These are phyloP conservation scores for Drosophila orosa DNA, from an alignment of 1,140 invertebrate species.

Conservation along the genomic window DNA sequence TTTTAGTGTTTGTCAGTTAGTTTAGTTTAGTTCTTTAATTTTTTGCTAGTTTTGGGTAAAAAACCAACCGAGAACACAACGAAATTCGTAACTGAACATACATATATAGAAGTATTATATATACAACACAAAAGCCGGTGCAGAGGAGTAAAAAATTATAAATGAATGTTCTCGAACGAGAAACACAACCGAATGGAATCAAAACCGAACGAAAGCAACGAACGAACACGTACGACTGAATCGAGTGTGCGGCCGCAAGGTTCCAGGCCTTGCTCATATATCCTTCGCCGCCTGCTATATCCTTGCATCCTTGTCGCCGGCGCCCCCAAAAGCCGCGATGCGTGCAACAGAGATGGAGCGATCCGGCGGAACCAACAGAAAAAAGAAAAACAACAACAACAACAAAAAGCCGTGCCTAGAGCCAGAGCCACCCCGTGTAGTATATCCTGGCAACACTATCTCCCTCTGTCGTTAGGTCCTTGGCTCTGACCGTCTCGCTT, in stretches of 20 bases:
- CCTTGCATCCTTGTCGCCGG: slow-evolving; percentile 50
- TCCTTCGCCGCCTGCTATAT: slow-evolving; percentile 20
- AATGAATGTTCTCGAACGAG: slow-evolving; percentile 84
- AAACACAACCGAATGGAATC: slow-evolving; percentile 83
- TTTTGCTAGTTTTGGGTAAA: slow-evolving; percentile 59
- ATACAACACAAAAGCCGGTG: slow-evolving; percentile 82
- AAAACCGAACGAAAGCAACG: slow-evolving; percentile 84
- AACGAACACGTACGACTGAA: slow-evolving; percentile 84
- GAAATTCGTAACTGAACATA: slow-evolving; percentile 80
- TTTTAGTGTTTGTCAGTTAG: slow-evolving; percentile 29
- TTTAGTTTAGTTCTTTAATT: slow-evolving; percentile 19
- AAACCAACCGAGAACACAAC: slow-evolving; percentile 82
- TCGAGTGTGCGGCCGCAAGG: slow-evolving; percentile 14
- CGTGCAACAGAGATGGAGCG: slow-evolving; percentile 23
- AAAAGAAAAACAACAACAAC: slow-evolving; percentile 3
- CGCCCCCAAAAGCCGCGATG: slow-evolving; percentile 17
- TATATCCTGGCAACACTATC: slow-evolving; percentile 14
- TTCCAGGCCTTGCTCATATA: slow-evolving; percentile 40
- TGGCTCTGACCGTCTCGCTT: background rate
- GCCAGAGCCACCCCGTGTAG: slow-evolving; percentile 27
- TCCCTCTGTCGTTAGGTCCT: background rate
- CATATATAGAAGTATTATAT: slow-evolving; percentile 53
- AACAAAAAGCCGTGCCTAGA: slow-evolving; percentile 3
- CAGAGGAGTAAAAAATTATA: slow-evolving; percentile 84
- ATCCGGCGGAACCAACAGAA: slow-evolving; percentile 19